Conservation (phyloP, 2,888 invertebrate species). For the Nemotelus nigrinus region DNA sequence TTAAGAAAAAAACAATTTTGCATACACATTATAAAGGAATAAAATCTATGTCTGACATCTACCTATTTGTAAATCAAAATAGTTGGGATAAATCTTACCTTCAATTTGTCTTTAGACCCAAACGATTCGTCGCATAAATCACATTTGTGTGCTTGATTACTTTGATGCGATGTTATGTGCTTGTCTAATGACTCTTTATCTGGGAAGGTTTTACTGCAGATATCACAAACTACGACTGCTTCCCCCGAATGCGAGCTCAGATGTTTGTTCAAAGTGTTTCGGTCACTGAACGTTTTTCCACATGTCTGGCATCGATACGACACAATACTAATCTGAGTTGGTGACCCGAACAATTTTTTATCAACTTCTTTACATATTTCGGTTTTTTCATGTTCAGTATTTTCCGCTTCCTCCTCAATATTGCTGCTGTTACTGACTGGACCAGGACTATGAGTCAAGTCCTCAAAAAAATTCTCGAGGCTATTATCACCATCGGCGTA, state of each 20-base stretch:
- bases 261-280: neutral
- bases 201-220: slow-evolving; percentile 4
- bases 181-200: neutral
- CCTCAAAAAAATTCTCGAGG: no score
- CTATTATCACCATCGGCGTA: slow-evolving; percentile 32
- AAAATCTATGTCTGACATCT: no score
- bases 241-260: neutral
- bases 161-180: neutral
- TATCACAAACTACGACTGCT: neutral
- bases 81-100: neutral
- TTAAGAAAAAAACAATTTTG: no score
- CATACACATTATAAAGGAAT: no score
- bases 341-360: slow-evolving; percentile 54
- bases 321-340: no score
- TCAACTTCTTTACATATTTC: slow-evolving; percentile 56
- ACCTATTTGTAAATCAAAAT: no score
- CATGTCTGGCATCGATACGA: neutral
- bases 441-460: neutral
- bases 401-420: slow-evolving; percentile 1
- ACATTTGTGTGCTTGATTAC: neutral
- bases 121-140: neutral
- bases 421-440: neutral
- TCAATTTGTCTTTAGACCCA: slow-evolving; percentile 11
- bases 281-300: neutral
- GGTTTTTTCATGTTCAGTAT: slow-evolving; percentile 25